phyloP scores from a whole-genome alignment of 1,140 invertebrate species.

The Tribolium castaneum region DNA sequence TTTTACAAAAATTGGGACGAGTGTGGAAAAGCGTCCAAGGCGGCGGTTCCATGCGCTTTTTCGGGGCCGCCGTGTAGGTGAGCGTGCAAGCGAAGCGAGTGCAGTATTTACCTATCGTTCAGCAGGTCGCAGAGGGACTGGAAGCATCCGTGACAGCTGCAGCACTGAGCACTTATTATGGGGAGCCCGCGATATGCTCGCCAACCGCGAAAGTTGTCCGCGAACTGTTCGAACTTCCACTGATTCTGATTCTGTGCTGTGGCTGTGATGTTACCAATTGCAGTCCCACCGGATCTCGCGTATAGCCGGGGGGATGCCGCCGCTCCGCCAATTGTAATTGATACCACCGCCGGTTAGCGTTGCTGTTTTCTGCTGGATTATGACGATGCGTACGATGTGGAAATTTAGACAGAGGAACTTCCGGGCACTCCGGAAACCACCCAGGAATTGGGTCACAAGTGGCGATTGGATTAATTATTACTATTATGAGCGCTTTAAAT shows the following conservation, averaged over 20 bases:
- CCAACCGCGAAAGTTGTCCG: constrained; percentile 17
- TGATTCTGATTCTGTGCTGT: constrained; percentile 23
- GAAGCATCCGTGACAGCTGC: constrained; percentile 6
- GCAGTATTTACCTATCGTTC: constrained; percentile 15
- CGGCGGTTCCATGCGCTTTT: too few species aligned
- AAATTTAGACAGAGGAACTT: not conserved
- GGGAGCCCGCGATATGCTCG: constrained; percentile 1
- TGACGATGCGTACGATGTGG: not conserved
- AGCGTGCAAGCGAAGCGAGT: not conserved
- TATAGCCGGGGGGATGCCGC: constrained; percentile 29
- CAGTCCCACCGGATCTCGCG: constrained; percentile 36
- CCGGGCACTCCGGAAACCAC: too few species aligned
- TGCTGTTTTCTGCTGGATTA: not conserved
- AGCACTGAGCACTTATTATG: not conserved
- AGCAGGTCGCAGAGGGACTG: not conserved
- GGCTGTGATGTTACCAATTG: constrained; percentile 37
- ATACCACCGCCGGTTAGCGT: constrained; percentile 12
- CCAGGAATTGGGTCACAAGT: too few species aligned
- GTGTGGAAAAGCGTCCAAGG: too few species aligned
- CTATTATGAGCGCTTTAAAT: too few species aligned
- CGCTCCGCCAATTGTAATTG: constrained; percentile 39
- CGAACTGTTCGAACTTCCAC: constrained; percentile 22
- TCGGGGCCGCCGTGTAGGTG: not conserved
- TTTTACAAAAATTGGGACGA: not conserved
- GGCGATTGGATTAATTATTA: too few species aligned